Evolutionary conservation across 2,888 invertebrate genomes (phyloP).

Genomic region (Ophioninae sp.): DNA sequence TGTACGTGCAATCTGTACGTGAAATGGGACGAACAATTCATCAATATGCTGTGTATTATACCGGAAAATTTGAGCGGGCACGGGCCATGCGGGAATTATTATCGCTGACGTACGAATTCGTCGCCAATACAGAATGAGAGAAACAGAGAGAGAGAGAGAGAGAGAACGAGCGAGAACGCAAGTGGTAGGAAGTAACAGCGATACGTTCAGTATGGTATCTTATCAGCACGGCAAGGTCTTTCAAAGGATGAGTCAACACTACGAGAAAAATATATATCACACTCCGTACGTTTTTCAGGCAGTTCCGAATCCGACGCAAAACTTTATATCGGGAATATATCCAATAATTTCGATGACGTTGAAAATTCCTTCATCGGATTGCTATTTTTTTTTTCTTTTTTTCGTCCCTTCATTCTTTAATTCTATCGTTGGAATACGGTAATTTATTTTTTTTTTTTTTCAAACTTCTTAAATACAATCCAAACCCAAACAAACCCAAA

Average conservation of each 20-base stretch:
- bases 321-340: not conserved
- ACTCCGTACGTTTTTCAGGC: not conserved
- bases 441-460: no score
- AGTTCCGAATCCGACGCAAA: not conserved
- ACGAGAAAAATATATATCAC: slow-evolving; percentile 34
- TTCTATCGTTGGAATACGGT: no score
- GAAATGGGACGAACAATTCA: no score
- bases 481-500: no score
- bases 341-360: not conserved
- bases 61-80: no score
- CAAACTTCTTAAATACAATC: no score
- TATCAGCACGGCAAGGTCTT: slow-evolving; percentile 53
- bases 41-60: no score
- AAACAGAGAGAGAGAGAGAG: not conserved
- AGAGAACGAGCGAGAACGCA: not conserved
- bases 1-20: no score
- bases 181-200: not conserved
- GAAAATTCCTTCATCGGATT: not conserved
- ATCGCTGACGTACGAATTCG: not conserved
- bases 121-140: slow-evolving; percentile 11
- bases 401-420: no score
- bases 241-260: slow-evolving; percentile 55
- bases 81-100: not conserved
- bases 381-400: no score
- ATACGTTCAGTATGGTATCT: slow-evolving; percentile 47